phyloP scores from a whole-genome alignment of 2,113 vertebrate genomes.

The Colistium nudipinnis region DNA sequence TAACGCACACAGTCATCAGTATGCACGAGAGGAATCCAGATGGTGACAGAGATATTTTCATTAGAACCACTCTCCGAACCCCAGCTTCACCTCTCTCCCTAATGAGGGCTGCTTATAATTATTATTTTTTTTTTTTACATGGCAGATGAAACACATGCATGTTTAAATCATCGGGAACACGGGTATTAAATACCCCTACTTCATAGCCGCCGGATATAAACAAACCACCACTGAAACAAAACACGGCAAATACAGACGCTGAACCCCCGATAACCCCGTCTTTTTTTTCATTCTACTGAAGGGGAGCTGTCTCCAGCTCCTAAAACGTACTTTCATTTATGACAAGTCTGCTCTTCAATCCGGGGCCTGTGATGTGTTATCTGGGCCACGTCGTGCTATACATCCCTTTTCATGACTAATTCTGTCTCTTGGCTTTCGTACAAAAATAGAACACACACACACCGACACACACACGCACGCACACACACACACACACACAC shows the following conservation, averaged over 20 bases:
- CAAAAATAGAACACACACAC: conserved; percentile 76
- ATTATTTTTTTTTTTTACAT: conserved; percentile 39
- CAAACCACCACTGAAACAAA: conserved; percentile 45
- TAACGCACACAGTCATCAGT: conserved; percentile 10
- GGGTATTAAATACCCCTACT: neutral
- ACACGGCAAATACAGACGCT: conserved; percentile 44
- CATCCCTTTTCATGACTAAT: conserved; percentile 79
- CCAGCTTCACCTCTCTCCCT: neutral
- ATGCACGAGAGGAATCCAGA: conserved; percentile 18
- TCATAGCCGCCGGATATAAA: conserved; percentile 47
- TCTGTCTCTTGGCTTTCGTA: conserved; percentile 69
- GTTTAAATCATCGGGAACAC: conserved; percentile 32
- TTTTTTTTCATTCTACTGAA: conserved; percentile 6
- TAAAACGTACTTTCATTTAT: conserved; percentile 71
- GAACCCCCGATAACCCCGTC: conserved; percentile 68
- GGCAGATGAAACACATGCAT: conserved; percentile 28
- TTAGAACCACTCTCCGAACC: conserved; percentile 36
- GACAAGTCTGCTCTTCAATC: conserved; percentile 72
- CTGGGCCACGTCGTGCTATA: conserved; percentile 77
- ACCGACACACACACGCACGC: too few species aligned
- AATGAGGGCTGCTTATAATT: conserved; percentile 45
- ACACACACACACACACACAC: conserved; percentile 60
- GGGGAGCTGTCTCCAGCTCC: conserved; percentile 60
- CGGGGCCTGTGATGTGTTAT: conserved; percentile 73
- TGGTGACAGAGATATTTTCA: conserved; percentile 39